Evolutionary conservation across 1,140 invertebrate genomes (phyloP).

Genomic region (Thaumatotibia leucotreta): DNA sequence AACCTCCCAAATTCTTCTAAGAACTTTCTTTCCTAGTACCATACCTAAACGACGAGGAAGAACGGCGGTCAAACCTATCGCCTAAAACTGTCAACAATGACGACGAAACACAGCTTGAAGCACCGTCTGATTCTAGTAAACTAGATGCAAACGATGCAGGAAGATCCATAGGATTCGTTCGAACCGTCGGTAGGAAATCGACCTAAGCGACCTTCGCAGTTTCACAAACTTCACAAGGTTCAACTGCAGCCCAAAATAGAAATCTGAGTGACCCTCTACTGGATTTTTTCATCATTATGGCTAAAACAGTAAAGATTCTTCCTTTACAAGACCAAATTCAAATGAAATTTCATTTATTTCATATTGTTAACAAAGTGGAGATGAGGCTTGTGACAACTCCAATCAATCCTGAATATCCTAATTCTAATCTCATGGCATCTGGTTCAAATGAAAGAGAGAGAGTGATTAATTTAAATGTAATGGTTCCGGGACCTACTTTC

Average conservation of each 20-base stretch:
- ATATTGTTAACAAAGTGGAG: constrained; percentile 12
- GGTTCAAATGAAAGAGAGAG: constrained; percentile 3
- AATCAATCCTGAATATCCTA: background rate
- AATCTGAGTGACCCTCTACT: background rate
- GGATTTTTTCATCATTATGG: constrained; percentile 8
- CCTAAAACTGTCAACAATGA: constrained; percentile 13
- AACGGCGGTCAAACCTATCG: constrained; percentile 19
- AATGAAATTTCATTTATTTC: no score
- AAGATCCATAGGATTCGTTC: background rate
- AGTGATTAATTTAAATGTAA: constrained; percentile 7
- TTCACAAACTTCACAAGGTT: background rate
- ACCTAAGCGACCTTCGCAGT: background rate
- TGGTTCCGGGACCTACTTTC: constrained; percentile 7
- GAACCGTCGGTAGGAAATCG: background rate
- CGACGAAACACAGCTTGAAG: constrained; percentile 12
- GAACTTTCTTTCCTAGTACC: constrained; percentile 18
- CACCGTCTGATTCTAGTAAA: background rate
- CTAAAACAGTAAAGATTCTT: constrained; percentile 7
- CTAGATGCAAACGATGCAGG: background rate
- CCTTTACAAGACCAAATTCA: no score
- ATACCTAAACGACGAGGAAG: constrained; percentile 25
- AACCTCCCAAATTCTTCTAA: constrained; percentile 7
- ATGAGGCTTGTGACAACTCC: constrained; percentile 7
- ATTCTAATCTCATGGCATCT: constrained; percentile 3
- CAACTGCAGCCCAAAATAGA: background rate